Evolutionary conservation across 1,140 invertebrate genomes (phyloP).

Genomic region (Drosophila orosa): DNA sequence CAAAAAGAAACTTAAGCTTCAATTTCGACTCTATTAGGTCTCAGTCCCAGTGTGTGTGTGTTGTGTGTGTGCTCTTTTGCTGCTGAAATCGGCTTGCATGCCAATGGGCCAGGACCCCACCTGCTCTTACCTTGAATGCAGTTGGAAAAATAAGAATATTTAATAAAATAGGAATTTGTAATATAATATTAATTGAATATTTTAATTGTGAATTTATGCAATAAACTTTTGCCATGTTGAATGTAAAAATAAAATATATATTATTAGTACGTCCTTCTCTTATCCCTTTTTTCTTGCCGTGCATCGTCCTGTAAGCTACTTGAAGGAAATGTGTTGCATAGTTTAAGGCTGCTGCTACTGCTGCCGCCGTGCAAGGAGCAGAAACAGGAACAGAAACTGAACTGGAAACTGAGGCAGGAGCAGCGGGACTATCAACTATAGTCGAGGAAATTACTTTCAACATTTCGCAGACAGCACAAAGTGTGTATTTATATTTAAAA

Average conservation of each 20-base stretch:
- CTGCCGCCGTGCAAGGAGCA: constrained; percentile 17
- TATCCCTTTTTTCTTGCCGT: background rate
- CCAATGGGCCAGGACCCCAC: constrained; percentile 25
- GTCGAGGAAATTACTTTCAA: constrained; percentile 80
- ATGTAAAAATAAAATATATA: background rate
- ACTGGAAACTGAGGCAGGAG: constrained; percentile 29
- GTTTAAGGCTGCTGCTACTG: constrained; percentile 49
- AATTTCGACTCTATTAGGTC: constrained; percentile 58
- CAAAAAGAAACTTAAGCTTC: constrained; percentile 49
- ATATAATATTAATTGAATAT: too few species aligned
- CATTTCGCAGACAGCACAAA: constrained; percentile 65
- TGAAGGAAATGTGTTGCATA: constrained; percentile 72
- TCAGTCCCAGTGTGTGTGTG: background rate
- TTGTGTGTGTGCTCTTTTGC: constrained; percentile 38
- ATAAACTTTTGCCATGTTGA: background rate
- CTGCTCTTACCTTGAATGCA: constrained; percentile 14
- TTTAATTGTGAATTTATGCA: too few species aligned
- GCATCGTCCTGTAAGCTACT: constrained; percentile 55
- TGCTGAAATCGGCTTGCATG: constrained; percentile 44
- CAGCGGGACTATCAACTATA: constrained; percentile 70
- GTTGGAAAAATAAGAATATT: too few species aligned
- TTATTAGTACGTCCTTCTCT: background rate
- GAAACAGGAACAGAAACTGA: constrained; percentile 39
- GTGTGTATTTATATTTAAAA: constrained; percentile 68
- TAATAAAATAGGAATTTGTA: too few species aligned